Conservation (phyloP, 2,888 invertebrate species). For the Polydrusus cervinus region DNA sequence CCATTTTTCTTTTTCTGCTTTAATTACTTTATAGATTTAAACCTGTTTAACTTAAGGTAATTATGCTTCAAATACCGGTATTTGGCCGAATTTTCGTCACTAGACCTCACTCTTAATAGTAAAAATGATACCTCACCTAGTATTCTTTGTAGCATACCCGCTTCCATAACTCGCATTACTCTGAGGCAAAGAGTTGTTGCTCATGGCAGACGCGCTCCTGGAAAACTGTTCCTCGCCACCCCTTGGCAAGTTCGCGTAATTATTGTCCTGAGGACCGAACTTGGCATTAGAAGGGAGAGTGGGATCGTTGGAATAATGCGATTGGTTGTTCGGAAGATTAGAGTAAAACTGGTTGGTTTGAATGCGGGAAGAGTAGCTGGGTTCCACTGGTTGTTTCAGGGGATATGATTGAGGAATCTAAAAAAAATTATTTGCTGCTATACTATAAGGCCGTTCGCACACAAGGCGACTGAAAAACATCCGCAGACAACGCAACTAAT, state of each 20-base stretch:
- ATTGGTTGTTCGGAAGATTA: conserved; percentile 68
- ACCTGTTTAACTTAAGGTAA: too few relatives aligned
- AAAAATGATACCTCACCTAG: conserved; percentile 40
- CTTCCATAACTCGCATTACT: conserved; percentile 53
- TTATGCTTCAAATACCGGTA: too few relatives aligned
- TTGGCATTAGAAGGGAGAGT: conserved; percentile 59
- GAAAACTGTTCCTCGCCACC: conserved; percentile 58
- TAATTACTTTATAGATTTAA: too few relatives aligned
- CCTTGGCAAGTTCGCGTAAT: conserved; percentile 62
- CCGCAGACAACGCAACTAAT: too few relatives aligned
- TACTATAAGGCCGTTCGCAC: too few relatives aligned
- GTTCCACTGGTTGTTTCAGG: conserved; percentile 81
- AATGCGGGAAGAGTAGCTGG: conserved; percentile 83
- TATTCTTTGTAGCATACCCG: conserved; percentile 51
- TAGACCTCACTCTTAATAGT: background rate
- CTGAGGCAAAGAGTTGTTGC: conserved; percentile 57
- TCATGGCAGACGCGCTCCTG: conserved; percentile 59
- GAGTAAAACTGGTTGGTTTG: conserved; percentile 73
- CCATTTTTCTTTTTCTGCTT: too few relatives aligned
- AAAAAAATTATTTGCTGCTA: conserved; percentile 64
- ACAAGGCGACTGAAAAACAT: too few relatives aligned
- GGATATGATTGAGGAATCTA: conserved; percentile 86
- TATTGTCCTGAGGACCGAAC: conserved; percentile 56
- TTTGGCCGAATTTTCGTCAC: too few relatives aligned
- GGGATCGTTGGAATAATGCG: conserved; percentile 65